Evolutionary conservation across 92 coral and sea anemone genomes (phyloP), one percentile per base, ranked within the genome.

Genomic region (Porites rus): DNA sequence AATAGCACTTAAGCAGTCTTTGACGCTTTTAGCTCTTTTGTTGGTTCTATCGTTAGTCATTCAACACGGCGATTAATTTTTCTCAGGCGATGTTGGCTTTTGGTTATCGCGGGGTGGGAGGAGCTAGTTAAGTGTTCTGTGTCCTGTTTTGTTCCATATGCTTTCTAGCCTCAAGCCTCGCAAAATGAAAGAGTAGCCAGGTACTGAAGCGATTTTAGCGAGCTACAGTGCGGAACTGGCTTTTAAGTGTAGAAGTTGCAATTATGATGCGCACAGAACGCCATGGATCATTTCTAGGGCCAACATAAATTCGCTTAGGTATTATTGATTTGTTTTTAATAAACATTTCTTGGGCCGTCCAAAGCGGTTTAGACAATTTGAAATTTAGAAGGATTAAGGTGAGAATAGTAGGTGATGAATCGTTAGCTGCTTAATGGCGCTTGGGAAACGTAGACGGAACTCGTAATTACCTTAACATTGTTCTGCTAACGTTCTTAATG

Each of bases 401-500:
- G 69, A 64, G 13, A 64, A 25, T 56, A 50, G 60, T 65, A 83
- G 80, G 74, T 83, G 87, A 74, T 66, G 74, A 73, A 62, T 54
- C 80, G 79, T 74, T 72, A 72, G 87, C 50, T 83, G 73, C 87
- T 46, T 83, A 83, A 83, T 73, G 51, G 87, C 72, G 87, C 79
- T 25, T 20, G 64, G 60, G 77, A 76, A 38, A 65, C 88, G 54
- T 8, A 85, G 77, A 24, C 67, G 81, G 70, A 51, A 54, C 59
- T 85, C 16, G 76, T 85, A 77, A 85, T 85, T 85, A 82, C 83
- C 88, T 66, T 65, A 56, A 75, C 88, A 85, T 85, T 85, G 88
- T 85, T 76, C 82, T n/a, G n/a, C 71, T 85, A 85, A 85, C 88
- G 66, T 77, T 85, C 76, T 85, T 85, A 85, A 85, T 85, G 88